Evolutionary conservation across 2,113 vertebrate genomes (phyloP).

Genomic region (Atlantisia rogersi): DNA sequence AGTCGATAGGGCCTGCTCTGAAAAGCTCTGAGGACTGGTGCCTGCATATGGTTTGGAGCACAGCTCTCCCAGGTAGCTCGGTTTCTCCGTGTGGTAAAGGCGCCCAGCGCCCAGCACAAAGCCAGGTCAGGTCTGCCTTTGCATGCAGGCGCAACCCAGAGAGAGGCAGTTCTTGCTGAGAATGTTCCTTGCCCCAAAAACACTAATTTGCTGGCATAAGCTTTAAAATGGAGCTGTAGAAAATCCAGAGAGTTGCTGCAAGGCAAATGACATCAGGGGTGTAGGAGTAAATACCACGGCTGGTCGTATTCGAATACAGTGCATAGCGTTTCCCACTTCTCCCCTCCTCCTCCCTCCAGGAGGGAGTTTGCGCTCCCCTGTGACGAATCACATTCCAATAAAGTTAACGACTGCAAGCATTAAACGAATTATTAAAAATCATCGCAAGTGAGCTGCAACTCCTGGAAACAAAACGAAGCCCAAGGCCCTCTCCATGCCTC

Average conservation of each 20-base stretch:
- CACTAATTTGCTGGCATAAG: neutral
- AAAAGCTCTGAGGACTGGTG: neutral
- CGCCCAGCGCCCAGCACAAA: rapidly evolving
- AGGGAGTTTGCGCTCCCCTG: neutral
- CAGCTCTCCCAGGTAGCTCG: neutral
- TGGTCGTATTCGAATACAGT: neutral
- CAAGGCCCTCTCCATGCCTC: neutral
- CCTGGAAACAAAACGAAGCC: neutral
- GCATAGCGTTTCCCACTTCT: neutral
- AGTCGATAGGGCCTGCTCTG: neutral
- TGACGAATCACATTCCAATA: conserved; percentile 12
- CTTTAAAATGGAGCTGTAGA: neutral
- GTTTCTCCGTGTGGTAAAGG: neutral
- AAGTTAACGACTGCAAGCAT: neutral
- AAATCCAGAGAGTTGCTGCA: neutral
- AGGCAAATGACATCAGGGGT: neutral
- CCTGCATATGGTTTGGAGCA: neutral
- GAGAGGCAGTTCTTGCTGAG: neutral
- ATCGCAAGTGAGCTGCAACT: neutral
- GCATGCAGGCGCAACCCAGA: neutral
- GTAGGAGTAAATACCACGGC: neutral
- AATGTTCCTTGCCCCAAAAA: neutral
- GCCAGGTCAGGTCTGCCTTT: neutral
- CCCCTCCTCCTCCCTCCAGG: neutral
- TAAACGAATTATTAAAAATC: neutral